Base-by-base conservation (phyloP, 2,888 invertebrate genomes). In the Copidosoma aretas region DNA sequence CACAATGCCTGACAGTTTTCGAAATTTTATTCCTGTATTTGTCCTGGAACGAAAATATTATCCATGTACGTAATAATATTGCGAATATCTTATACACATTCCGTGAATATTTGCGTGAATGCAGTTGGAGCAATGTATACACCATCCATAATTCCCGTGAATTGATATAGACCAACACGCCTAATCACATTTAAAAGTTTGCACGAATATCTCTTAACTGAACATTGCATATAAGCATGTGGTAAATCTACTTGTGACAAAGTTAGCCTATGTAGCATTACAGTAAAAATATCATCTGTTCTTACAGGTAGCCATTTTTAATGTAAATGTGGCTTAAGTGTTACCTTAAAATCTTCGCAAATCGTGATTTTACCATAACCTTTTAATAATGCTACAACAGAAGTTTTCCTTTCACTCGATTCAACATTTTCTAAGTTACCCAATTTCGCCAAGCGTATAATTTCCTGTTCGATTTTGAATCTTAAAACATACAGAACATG, bases 371-470 rank as follows among this genome's bases (percentile, higher is more conserved):
- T 41, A 22, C 64, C 59, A 25, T 76, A 71, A 25, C 66, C 66
- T 68, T 80, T 80, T 8, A 70, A 57, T 14, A 81, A 75, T 1
- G 76, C 75, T 0, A 80, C 79, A 12, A 79, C 76, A 0, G 81
- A 79, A 1, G 81, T 79, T 10, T 77, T 79, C 79, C 80, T 79
- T 64, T 79, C 76, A 22, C 77, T 78, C 12, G 57, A 49, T 32
- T 80, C 64, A 46, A 75, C 69, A 17, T 69, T 64, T 70, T 73
- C 62, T 72, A 74, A 22, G 71, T 75, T 75, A 60, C 74, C 66
- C 58, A 68, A 53, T 71, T 73, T 46, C 70, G 68, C 63, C 63
- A 68, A 43, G 58, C 70, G 60, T 32, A 62, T 46, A 2, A 74
- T 52, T 43, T 73, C 70, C 12, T 68, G 41, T 25, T 74, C 74